Evolutionary conservation across 2,888 invertebrate genomes (phyloP).

Genomic region (Blomia tropicalis): DNA sequence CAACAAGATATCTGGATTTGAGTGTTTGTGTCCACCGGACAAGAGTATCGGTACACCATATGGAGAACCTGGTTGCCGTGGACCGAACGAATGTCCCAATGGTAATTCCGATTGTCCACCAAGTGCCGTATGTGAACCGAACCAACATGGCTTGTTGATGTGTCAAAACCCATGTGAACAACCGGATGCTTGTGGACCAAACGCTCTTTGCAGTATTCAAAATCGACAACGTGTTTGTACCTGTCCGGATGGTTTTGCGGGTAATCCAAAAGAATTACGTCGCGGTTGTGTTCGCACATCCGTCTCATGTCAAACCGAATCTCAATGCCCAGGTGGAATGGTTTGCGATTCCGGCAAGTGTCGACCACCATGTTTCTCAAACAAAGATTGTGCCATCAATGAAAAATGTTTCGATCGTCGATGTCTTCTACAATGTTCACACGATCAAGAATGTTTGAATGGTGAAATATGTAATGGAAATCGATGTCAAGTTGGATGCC

Average conservation of each 20-base stretch:
- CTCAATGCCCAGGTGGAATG: constrained; percentile 58
- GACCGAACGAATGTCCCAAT: constrained; percentile 50
- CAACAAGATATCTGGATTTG: constrained; percentile 32
- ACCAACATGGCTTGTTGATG: constrained; percentile 27
- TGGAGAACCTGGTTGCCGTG: constrained; percentile 51
- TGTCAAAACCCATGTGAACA: constrained; percentile 28
- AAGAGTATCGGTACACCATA: constrained; percentile 49
- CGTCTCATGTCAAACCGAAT: constrained; percentile 49
- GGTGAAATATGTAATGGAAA: constrained; percentile 68
- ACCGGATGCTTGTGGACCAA: constrained; percentile 14
- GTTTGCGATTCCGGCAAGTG: constrained; percentile 49
- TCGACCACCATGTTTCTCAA: constrained; percentile 29
- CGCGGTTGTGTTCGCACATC: constrained; percentile 31
- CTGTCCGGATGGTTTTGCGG: constrained; percentile 47
- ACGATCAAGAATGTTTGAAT: constrained; percentile 61
- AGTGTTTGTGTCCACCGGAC: constrained; percentile 40
- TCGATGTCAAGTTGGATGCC: constrained; percentile 59
- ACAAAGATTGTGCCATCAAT: constrained; percentile 29
- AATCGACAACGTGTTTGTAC: constrained; percentile 30
- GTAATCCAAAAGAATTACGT: constrained; percentile 46
- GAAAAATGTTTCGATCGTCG: constrained; percentile 30
- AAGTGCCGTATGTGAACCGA: constrained; percentile 47
- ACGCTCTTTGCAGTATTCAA: constrained; percentile 42
- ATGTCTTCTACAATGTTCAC: constrained; percentile 56
- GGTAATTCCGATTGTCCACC: constrained; percentile 33